Base-by-base conservation (phyloP, 2,113 vertebrate species). In the Pungitius pungitius region DNA sequence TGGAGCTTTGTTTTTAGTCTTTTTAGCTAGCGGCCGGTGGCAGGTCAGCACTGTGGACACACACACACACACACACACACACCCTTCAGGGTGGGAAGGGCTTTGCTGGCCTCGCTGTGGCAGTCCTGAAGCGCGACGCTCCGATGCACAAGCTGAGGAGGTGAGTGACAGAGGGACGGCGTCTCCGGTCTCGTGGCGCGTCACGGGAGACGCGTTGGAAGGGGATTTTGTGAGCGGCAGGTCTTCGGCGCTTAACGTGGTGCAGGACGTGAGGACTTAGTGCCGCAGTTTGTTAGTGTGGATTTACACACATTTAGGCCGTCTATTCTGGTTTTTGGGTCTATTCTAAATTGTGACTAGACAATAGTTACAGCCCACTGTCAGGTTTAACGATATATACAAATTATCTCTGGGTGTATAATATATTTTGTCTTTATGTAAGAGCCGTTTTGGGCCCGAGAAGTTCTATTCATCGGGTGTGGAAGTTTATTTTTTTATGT, bases 111-210 rank as follows among this genome's bases (percentile, higher is more conserved):
- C 56, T 69, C 26, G 56, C 78, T 43, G 57, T 69, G 61, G 58
- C 26, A 14, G 33, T 30, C 43, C 64, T 68, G 43, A 42, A 58
- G 75, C 51, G n/a, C 24, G 69, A 59, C 39, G 45, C 47, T 68
- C 70, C 7, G 18, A 81, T 54, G 51, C 56, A 8, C 42, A 76
- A 52, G 27, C 74, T 77, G 75, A 58, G 73, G 73, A 85, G 87
- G 90, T 91, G 82, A 88, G 85, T 84, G 61, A 78, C 37, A 13
- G 30, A 5, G 27, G 40, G 11, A 18, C 24, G n/a, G 45, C 27
- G 61, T 8, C 17, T 57, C 18, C 8, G 35, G 49, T 49, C 18
- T 47, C 35, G n/a, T 40, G 30, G 26, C 22, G 39, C 39, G 10
- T 4, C 51, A 20, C 33, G 5, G 54, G 24, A 61, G 59, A 68